Conservation (phyloP, 2,888 invertebrate species). For the Pristionchus japonicus region DNA sequence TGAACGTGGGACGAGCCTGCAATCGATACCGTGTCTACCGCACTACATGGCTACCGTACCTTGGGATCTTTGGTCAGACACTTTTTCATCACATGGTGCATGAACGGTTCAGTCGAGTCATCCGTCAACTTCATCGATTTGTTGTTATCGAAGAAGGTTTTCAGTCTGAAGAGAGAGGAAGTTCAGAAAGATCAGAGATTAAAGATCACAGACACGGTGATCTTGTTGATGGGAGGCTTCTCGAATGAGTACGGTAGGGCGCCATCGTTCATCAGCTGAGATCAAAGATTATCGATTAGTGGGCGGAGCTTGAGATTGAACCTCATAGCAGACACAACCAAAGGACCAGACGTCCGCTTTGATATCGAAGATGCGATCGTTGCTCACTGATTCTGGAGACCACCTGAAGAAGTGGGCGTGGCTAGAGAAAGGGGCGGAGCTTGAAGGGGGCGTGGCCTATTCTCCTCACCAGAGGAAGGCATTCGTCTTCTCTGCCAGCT, state of each 20-base stretch:
- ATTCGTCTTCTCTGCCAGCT: conserved; percentile 7
- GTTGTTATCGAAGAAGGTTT: neutral
- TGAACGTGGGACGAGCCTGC: conserved; percentile 24
- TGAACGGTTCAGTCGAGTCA: conserved; percentile 28
- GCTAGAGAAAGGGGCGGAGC: neutral
- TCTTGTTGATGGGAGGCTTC: conserved; percentile 23
- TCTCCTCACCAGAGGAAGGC: conserved; percentile 13
- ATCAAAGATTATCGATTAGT: neutral
- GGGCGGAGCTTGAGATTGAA: neutral
- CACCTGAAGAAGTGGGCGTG: conserved; percentile 30
- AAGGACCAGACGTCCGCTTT: conserved; percentile 47
- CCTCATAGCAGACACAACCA: conserved; percentile 46
- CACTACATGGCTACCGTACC: neutral
- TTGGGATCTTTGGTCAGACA: conserved; percentile 15
- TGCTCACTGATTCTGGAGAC: conserved; percentile 46
- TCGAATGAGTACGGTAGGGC: conserved; percentile 34
- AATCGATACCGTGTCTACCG: neutral
- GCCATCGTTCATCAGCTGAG: conserved; percentile 32
- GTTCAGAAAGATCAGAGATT: conserved; percentile 6
- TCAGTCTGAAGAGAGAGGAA: neutral
- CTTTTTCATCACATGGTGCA: conserved; percentile 23
- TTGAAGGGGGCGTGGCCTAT: neutral
- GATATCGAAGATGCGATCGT: conserved; percentile 44
- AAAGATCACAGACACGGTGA: neutral
- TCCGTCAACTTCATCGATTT: conserved; percentile 39